These are phyloP conservation scores for Drosophila equinoxialis DNA, from an alignment of 1,140 invertebrate species.

Conservation along the genomic window DNA sequence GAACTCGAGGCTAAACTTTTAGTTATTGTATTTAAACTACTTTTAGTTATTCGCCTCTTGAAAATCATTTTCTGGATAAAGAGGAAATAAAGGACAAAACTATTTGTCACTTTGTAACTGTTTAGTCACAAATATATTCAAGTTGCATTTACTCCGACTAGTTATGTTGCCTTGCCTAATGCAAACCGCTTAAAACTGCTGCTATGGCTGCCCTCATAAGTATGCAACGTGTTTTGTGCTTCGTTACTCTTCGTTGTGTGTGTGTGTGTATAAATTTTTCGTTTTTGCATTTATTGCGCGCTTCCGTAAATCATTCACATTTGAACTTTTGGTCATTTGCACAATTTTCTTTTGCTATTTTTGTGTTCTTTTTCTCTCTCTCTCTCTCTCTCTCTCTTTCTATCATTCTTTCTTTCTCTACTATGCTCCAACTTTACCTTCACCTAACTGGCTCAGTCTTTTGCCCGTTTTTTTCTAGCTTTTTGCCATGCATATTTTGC, in stretches of 20 bases:
- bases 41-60: too few relatives aligned
- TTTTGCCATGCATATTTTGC: constrained; percentile 51
- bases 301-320: constrained; percentile 60
- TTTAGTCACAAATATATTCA: constrained; percentile 8
- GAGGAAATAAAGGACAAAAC: constrained; percentile 6
- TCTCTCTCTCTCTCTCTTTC: not conserved
- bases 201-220: constrained; percentile 29
- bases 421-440: not conserved
- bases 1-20: too few relatives aligned
- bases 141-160: constrained; percentile 5
- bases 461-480: not conserved
- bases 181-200: constrained; percentile 35
- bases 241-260: not conserved
- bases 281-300: not conserved
- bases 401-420: not conserved
- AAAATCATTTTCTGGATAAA: not conserved
- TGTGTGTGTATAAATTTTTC: not conserved
- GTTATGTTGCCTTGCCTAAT: constrained; percentile 29
- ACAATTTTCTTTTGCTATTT: constrained; percentile 42
- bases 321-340: constrained; percentile 64
- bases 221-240: constrained; percentile 42
- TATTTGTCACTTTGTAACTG: constrained; percentile 16
- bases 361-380: not conserved
- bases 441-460: not conserved
- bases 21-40: too few relatives aligned